These are phyloP conservation scores for Cheilosia vulpina DNA, from an alignment of 2,888 invertebrate species.

Conservation along the genomic window DNA sequence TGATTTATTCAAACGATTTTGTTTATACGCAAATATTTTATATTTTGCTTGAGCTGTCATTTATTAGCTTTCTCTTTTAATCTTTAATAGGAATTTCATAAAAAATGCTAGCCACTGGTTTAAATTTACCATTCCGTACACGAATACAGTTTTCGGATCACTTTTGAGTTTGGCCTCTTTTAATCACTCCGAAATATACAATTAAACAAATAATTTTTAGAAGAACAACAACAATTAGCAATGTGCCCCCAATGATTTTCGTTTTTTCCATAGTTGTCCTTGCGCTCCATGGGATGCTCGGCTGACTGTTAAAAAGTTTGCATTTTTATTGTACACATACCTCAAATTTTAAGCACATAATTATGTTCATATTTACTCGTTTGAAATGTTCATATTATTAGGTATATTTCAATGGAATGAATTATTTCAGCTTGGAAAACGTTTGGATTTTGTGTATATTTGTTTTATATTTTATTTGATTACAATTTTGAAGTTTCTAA, in stretches of 20 bases:
- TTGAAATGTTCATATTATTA: too few species aligned
- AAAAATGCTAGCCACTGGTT: too few species aligned
- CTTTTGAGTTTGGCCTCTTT: background rate
- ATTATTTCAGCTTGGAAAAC: too few species aligned
- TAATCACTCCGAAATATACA: conserved; percentile 45
- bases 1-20: too few species aligned
- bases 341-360: background rate
- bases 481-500: background rate
- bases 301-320: background rate
- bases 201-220: conserved; percentile 18
- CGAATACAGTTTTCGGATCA: background rate
- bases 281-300: conserved; percentile 19
- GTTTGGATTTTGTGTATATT: background rate
- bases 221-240: conserved; percentile 18
- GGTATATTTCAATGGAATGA: background rate
- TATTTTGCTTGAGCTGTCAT: too few species aligned
- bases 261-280: conserved; percentile 18
- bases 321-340: background rate
- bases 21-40: too few species aligned
- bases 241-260: conserved; percentile 10
- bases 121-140: background rate
- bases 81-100: too few species aligned
- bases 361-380: background rate
- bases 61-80: too few species aligned
- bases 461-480: background rate